Evolutionary conservation across 1,140 invertebrate genomes (phyloP).

Genomic region (Pseudomyrmex sp.): DNA sequence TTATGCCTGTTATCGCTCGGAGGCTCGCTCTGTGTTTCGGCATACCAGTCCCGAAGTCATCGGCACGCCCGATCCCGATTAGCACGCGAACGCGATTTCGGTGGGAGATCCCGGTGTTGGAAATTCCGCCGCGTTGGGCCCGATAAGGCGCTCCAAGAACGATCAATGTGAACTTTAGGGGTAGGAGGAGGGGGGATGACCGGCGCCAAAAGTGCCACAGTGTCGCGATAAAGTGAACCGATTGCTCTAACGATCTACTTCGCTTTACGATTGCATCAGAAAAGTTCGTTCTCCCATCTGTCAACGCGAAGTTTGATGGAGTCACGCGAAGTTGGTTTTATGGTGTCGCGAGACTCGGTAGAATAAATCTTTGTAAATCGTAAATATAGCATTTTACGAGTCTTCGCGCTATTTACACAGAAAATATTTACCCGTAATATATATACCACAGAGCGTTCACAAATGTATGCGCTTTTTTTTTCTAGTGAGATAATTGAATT

Average conservation of each 20-base stretch:
- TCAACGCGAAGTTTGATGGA: conserved; percentile 7
- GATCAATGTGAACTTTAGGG: conserved; percentile 16
- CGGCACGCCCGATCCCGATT: conserved; percentile 36
- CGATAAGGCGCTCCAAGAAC: conserved; percentile 18
- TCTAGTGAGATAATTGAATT: background rate
- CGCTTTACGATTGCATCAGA: conserved; percentile 33
- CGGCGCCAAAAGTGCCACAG: background rate
- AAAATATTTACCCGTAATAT: too few species aligned
- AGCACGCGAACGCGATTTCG: conserved; percentile 17
- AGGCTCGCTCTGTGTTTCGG: conserved; percentile 22
- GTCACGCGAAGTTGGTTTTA: conserved; percentile 45
- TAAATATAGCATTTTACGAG: background rate
- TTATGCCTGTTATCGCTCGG: conserved; percentile 72
- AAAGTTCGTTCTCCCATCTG: conserved; percentile 5
- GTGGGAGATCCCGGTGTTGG: background rate
- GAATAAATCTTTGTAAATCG: conserved; percentile 28
- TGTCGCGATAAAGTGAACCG: conserved; percentile 29
- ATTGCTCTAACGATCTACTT: conserved; percentile 40
- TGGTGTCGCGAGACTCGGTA: background rate
- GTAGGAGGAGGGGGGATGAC: background rate
- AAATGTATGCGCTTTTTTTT: background rate
- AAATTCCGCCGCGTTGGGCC: background rate
- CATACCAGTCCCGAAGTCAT: conserved; percentile 39
- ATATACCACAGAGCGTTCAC: too few species aligned
- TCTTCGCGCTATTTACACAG: too few species aligned